Base-by-base conservation (phyloP, 2,797 vertebrate genomes). In the Pangasius mekongensis region DNA sequence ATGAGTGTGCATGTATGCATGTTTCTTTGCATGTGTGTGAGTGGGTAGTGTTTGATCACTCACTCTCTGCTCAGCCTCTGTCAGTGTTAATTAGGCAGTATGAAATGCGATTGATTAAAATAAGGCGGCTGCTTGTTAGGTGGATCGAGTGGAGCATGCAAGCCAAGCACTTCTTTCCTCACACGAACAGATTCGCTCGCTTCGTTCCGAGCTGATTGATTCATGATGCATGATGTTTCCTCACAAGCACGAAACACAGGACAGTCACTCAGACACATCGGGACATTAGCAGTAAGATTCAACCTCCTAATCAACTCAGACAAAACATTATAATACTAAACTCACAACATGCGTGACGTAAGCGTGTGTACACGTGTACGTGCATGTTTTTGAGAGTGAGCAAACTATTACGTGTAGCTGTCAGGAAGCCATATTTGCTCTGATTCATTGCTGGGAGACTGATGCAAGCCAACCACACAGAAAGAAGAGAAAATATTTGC, bases 51-150 rank as follows among this genome's bases (percentile, higher is more conserved):
- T 80, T 84, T 69, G 81, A 62, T 83, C 85, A 67, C 62, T 83
- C 85, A 67, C 62, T 78, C 52, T 60, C 56, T 49, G 39, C 62
- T 87, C 52, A 77, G 86, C 86, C 89, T 80, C 81, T 43, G 89
- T 94, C 93, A 92, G 93, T 89, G 91, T 83, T 93, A 90, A 95
- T 96, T 94, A 95, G 93, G 90, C 92, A 93, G 89, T 94, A 94
- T 95, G 93, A 96, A 96, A 96, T 94, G 92, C 93, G 94, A 96
- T 96, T 96, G 94, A 95, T 96, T 95, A 95, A 94, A 93, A 90
- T 84, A 91, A 93, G 89, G 90, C 67, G 88, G 86, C 91, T 90
- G 89, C 88, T 95, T 89, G 92, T 95, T 94, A 95, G 90, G 83
- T 82, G 89, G 92, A 92, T 89, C 85, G 90, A 92, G 90, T 84